Evolutionary conservation across 2,797 vertebrate genomes (phyloP).

Genomic region (Australoheros facetus): DNA sequence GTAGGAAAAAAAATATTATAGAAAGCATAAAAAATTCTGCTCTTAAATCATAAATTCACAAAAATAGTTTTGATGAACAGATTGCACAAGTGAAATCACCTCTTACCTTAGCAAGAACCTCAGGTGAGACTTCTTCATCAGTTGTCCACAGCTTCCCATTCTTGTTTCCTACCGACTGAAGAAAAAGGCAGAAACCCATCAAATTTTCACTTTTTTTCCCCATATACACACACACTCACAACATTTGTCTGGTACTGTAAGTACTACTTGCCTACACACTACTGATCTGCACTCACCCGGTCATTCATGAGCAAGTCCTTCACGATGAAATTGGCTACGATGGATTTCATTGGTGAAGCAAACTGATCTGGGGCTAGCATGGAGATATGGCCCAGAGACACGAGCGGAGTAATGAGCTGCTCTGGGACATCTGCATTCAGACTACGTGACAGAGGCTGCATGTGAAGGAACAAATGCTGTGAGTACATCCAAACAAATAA

Average conservation of each 20-base stretch:
- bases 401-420: constrained; percentile 96
- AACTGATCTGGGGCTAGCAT: constrained; percentile 99
- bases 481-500: not conserved
- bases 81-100: not conserved
- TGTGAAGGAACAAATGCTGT: not conserved
- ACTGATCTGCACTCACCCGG: constrained; percentile 83
- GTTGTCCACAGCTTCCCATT: constrained; percentile 97
- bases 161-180: constrained; percentile 95
- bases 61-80: not conserved
- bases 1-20: not conserved
- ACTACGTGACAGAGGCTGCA: constrained; percentile 95
- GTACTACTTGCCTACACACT: not conserved
- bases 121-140: constrained; percentile 97
- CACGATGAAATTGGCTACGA: constrained; percentile 99
- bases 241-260: too few species aligned
- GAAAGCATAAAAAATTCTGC: not conserved
- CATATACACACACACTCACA: not conserved
- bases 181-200: constrained; percentile 22
- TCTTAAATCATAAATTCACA: not conserved
- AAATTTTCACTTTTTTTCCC: not conserved
- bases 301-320: constrained; percentile 99
- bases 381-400: constrained; percentile 97
- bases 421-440: constrained; percentile 97
- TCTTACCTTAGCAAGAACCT: constrained; percentile 89
- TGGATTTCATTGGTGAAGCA: constrained; percentile 99